Evolutionary conservation across 2,113 vertebrate species (phyloP), one percentile per base, ranked within the genome.

Genomic region (Perca schrenkii): DNA sequence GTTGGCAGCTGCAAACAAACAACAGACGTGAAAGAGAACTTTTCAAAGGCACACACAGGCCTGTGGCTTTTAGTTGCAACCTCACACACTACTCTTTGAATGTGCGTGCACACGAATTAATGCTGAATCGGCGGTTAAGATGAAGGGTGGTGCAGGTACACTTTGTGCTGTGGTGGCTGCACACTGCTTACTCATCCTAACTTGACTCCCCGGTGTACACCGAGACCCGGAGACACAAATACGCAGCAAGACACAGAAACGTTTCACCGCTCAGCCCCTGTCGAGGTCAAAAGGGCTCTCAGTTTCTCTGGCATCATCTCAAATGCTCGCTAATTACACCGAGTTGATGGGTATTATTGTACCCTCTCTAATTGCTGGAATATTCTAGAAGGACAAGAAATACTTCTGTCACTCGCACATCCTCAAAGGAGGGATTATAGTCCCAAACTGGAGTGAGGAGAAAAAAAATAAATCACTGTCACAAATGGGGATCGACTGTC

Each of bases 351-450:
- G 85, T 92, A 82, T 89, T 91, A 94, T 91, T 91, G 88, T 74
- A 52, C 66, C 77, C 70, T 73, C 80, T 93, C 86, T 93, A 92
- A 93, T 94, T 93, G 90, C 88, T 15, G 49, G 86, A 92, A 87
- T 90, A 91, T 89, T 91, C 77, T 79, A 85, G 83, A 81, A 90
- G 87, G 87, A 84, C 86, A 84, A 90, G 82, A 86, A 86, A 82
- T 68, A 71, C 73, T 86, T 76, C 86, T 88, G 86, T 86, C 89
- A 88, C 83, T 87, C 73, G 62, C 8, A 63, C 83, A 80, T 91
- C 88, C 93, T 93, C 92, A 93, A 91, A 91, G 89, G 92, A 82
- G 77, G 89, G 93, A 94, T 94, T 94, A 93, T 54, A 79, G 88
- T 92, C 88, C 92, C 89, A 87, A 86, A 92, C 89, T 87, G 71